A percentile compares a stretch with the other conserved stretches of the same genome.
Conservation (phyloP, 1,140 invertebrate genomes). For the Periplaneta americana region DNA sequence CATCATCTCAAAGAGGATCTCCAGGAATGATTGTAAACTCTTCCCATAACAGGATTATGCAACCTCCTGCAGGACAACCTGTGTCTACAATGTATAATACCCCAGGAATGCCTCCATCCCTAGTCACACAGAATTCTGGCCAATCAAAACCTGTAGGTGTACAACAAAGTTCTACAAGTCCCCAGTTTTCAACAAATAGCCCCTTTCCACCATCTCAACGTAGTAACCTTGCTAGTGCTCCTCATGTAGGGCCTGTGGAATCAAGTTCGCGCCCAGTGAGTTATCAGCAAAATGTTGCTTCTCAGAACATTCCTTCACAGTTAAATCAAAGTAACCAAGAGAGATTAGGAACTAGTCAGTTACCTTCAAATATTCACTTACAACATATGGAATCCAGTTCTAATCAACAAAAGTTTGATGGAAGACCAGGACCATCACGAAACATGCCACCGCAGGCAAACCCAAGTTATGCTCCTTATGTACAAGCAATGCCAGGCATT, state of each 20-base stretch:
- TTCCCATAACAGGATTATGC: neutral
- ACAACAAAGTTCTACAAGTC: neutral
- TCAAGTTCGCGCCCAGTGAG: neutral
- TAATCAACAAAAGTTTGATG: neutral
- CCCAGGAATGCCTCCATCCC: neutral
- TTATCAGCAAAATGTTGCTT: neutral
- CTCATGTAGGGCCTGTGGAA: neutral
- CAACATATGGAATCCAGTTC: neutral
- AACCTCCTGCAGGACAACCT: neutral
- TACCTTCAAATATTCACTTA: neutral
- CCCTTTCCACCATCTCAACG: neutral
- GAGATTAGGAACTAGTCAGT: neutral
- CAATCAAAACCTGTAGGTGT: neutral
- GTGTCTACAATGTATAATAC: neutral
- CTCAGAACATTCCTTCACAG: neutral
- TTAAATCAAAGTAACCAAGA: neutral
- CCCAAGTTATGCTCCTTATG: neutral
- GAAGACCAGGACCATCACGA: neutral
- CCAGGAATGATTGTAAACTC: neutral
- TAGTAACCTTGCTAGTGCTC: neutral
- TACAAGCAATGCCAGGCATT: neutral
- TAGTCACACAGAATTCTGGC: neutral
- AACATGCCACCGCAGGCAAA: neutral
- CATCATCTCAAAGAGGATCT: neutral
- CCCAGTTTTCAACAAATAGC: neutral